These are phyloP conservation scores for Embiotoca jacksoni DNA, from an alignment of 2,113 vertebrate genomes.

Conservation along the genomic window DNA sequence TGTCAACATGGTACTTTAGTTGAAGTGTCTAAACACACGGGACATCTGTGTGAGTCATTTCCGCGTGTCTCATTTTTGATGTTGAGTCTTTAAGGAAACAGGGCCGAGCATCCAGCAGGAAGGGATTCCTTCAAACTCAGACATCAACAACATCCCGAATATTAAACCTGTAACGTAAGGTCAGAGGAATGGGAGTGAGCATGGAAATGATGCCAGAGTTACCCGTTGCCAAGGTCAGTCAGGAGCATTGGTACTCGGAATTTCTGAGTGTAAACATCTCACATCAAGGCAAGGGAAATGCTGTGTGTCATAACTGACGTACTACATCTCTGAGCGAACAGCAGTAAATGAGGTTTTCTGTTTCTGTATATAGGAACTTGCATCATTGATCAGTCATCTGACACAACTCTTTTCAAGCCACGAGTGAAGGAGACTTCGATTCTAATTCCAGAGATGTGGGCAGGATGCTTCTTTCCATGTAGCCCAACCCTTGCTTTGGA, in stretches of 20 bases:
- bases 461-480: too few relatives aligned
- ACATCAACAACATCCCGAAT: slow-evolving; percentile 82
- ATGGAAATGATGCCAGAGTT: slow-evolving; percentile 79
- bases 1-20: slow-evolving; percentile 81
- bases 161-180: slow-evolving; percentile 62
- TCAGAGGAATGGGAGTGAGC: slow-evolving; percentile 67
- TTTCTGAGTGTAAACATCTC: slow-evolving; percentile 68
- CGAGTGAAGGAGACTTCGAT: not conserved
- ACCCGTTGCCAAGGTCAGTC: slow-evolving; percentile 77
- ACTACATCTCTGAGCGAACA: slow-evolving; percentile 61
- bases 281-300: slow-evolving; percentile 80
- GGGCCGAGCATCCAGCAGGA: slow-evolving; percentile 81
- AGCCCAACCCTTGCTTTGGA: too few relatives aligned
- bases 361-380: slow-evolving; percentile 46
- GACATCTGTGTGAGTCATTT: slow-evolving; percentile 82
- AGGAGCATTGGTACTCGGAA: slow-evolving; percentile 63
- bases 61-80: slow-evolving; percentile 84
- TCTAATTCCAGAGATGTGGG: too few relatives aligned
- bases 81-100: slow-evolving; percentile 83
- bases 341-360: slow-evolving; percentile 46
- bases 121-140: slow-evolving; percentile 84
- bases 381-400: slow-evolving; percentile 42
- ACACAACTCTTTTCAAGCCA: not conserved
- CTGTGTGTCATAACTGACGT: slow-evolving; percentile 74
- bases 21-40: slow-evolving; percentile 73